Evolutionary conservation across 2,888 invertebrate genomes (phyloP).

Genomic region (Leptopilina drosophilae): DNA sequence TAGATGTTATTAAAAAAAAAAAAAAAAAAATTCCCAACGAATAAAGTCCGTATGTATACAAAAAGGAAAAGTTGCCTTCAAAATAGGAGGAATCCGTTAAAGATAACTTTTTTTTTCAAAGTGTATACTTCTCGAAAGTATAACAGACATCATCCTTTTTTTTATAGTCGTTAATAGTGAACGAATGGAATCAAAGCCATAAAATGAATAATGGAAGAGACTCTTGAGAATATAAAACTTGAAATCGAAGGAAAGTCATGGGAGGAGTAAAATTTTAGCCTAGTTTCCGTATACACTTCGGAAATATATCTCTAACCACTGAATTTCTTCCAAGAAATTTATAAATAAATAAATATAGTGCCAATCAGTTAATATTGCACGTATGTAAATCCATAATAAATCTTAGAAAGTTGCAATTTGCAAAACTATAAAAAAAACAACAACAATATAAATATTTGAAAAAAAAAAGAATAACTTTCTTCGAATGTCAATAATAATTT

Average conservation of each 20-base stretch:
- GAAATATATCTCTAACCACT: background rate
- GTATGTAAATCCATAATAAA: conserved; percentile 2
- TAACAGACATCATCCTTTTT: conserved; percentile 1
- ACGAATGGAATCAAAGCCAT: background rate
- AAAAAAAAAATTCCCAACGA: too few species aligned
- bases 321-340: too few species aligned
- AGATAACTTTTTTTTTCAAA: background rate
- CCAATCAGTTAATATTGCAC: conserved; percentile 9
- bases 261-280: conserved; percentile 12
- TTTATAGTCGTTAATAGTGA: background rate
- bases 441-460: conserved; percentile 8
- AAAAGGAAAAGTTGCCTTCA: too few species aligned
- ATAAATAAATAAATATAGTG: too few species aligned
- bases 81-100: too few species aligned
- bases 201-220: conserved; percentile 24
- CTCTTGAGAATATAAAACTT: conserved; percentile 2
- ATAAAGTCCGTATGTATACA: too few species aligned
- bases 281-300: conserved; percentile 2
- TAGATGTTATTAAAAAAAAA: too few species aligned
- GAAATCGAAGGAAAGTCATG: conserved; percentile 22
- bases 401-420: conserved; percentile 36
- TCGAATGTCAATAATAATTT: conserved; percentile 34
- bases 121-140: background rate
- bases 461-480: conserved; percentile 12
- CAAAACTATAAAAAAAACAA: conserved; percentile 8